Evolutionary conservation across 2,888 invertebrate genomes (phyloP).

Genomic region (Gymnocheta viridis): DNA sequence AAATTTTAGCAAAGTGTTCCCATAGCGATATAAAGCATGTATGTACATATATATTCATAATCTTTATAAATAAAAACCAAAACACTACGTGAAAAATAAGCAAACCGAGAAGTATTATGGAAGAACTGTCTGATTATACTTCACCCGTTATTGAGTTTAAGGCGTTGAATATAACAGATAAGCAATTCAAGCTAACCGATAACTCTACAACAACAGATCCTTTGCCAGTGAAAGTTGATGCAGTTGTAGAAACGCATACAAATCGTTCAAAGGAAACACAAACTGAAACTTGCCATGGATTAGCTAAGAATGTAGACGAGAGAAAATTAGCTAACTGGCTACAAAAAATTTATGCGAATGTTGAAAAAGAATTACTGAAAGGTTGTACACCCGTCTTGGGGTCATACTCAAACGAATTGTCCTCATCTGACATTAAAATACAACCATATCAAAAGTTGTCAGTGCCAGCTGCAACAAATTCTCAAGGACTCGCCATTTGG

Average conservation of each 20-base stretch:
- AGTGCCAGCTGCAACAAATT: conserved; percentile 71
- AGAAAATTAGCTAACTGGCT: conserved; percentile 82
- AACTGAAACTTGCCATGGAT: conserved; percentile 76
- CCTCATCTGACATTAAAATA: conserved; percentile 72
- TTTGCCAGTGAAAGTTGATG: conserved; percentile 72
- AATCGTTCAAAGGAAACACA: conserved; percentile 78
- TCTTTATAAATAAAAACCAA: not conserved
- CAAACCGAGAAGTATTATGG: conserved; percentile 73
- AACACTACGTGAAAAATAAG: not conserved
- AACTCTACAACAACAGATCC: conserved; percentile 78
- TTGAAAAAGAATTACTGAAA: conserved; percentile 82
- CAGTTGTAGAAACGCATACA: conserved; percentile 74
- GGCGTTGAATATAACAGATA: conserved; percentile 82
- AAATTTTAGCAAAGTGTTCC: not conserved
- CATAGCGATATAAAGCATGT: not conserved
- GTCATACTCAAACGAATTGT: conserved; percentile 51
- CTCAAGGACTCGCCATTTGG: conserved; percentile 79
- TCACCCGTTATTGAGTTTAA: conserved; percentile 83
- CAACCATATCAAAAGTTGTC: conserved; percentile 78
- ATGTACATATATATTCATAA: not conserved
- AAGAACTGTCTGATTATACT: conserved; percentile 82
- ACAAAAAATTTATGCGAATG: conserved; percentile 82
- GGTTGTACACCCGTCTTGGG: conserved; percentile 76
- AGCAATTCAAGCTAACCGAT: conserved; percentile 77
- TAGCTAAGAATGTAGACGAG: conserved; percentile 78